Evolutionary conservation across 2,113 vertebrate genomes (phyloP).

Genomic region (Micromys minutus): DNA sequence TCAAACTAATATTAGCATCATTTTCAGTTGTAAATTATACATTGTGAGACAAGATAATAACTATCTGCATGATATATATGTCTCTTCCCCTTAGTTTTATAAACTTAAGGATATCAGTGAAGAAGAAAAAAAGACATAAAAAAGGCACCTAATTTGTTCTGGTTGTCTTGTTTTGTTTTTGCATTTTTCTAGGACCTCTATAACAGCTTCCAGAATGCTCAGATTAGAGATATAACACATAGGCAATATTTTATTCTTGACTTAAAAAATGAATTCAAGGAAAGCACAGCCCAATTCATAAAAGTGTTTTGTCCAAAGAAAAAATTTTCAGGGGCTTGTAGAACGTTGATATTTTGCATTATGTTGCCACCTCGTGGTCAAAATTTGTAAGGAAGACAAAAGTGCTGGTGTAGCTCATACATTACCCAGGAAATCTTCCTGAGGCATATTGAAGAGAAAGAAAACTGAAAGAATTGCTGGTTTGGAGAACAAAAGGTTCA

Average conservation of each 20-base stretch:
- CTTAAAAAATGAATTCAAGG: background rate
- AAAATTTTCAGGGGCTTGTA: background rate
- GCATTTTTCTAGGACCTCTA: background rate
- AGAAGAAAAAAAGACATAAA: background rate
- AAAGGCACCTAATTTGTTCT: background rate
- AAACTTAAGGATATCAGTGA: background rate
- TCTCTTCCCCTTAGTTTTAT: background rate
- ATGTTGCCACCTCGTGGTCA: conserved; percentile 64
- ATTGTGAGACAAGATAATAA: conserved; percentile 1
- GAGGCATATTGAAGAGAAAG: background rate
- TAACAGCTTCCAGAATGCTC: background rate
- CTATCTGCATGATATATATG: background rate
- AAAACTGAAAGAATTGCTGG: background rate
- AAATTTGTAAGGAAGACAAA: conserved; percentile 23
- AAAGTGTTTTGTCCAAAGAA: background rate
- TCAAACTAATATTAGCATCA: background rate
- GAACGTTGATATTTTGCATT: conserved; percentile 51
- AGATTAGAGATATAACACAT: no score
- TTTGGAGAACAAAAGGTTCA: background rate
- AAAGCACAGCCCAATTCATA: background rate
- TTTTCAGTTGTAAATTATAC: background rate
- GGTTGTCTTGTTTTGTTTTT: background rate
- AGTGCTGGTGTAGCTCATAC: no score
- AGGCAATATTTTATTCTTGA: background rate
- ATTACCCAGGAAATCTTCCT: background rate